These are phyloP conservation scores for Edolisoma coerulescens DNA, from an alignment of 2,113 vertebrate species.

Conservation along the genomic window DNA sequence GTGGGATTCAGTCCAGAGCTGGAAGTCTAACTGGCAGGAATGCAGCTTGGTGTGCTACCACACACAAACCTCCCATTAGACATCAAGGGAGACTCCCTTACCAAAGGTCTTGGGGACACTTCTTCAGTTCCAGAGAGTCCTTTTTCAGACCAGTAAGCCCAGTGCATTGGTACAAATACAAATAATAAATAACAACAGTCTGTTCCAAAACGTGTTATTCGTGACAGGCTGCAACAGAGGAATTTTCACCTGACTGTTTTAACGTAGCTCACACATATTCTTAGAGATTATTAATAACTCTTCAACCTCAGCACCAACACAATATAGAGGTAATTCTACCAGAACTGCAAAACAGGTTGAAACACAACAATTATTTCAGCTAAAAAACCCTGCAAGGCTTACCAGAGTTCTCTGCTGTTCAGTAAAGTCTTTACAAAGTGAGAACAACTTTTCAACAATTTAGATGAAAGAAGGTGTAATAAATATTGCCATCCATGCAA, in stretches of 20 bases:
- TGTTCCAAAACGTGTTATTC: neutral
- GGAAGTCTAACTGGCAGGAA: neutral
- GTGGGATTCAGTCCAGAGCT: neutral
- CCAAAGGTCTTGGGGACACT: neutral
- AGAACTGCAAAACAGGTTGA: neutral
- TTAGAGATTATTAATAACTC: neutral
- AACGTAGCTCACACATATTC: neutral
- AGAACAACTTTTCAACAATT: neutral
- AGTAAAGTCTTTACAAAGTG: neutral
- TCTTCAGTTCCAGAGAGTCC: neutral
- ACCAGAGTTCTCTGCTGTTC: neutral
- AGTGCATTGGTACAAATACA: neutral
- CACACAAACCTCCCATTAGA: fast-evolving
- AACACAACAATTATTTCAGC: neutral
- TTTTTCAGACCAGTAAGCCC: neutral
- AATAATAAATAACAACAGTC: neutral
- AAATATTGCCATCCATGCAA: neutral
- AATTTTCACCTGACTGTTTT: neutral
- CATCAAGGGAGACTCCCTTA: neutral
- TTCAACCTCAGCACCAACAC: neutral
- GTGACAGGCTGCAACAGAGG: neutral
- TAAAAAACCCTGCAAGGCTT: neutral
- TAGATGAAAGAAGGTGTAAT: neutral
- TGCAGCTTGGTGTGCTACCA: neutral
- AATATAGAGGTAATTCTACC: neutral